A percentile compares a stretch with the other conserved stretches of the same genome.
Evolutionary conservation across 2,888 invertebrate genomes (phyloP).

Genomic region (Netelia inedita): DNA sequence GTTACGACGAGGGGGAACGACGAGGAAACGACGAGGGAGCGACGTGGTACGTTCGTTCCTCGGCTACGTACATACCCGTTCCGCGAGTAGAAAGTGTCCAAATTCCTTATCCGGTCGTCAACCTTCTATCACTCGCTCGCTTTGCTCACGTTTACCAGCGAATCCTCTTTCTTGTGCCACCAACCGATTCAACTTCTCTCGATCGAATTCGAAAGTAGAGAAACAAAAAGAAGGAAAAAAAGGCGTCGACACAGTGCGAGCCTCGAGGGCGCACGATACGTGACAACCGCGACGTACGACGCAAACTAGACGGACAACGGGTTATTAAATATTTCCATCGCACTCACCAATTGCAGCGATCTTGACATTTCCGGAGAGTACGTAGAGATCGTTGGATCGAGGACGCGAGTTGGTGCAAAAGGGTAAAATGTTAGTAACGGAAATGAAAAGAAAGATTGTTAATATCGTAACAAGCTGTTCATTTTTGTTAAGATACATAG

Average conservation of each 20-base stretch:
- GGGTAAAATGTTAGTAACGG: slow-evolving; percentile 13
- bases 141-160: slow-evolving; percentile 41
- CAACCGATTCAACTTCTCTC: slow-evolving; percentile 28
- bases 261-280: slow-evolving; percentile 9
- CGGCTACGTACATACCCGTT: slow-evolving; percentile 16
- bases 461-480: background rate
- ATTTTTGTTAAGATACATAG: too few relatives aligned
- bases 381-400: background rate
- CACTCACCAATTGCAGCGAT: slow-evolving; percentile 39
- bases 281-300: background rate
- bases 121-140: slow-evolving; percentile 53
- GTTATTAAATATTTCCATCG: background rate
- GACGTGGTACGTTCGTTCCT: background rate
- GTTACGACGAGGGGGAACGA: background rate
- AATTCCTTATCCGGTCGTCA: slow-evolving; percentile 76
- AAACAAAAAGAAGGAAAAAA: slow-evolving; percentile 67
- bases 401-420: background rate
- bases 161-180: slow-evolving; percentile 57
- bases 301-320: background rate
- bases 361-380: slow-evolving; percentile 5
- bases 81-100: slow-evolving; percentile 81
- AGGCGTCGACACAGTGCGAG: background rate
- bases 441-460: background rate
- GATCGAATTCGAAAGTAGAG: slow-evolving; percentile 67
- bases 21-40: slow-evolving; percentile 14